These are phyloP conservation scores for Parauchenoglanis punctatus DNA, from an alignment of 2,797 vertebrate species.

Conservation along the genomic window DNA sequence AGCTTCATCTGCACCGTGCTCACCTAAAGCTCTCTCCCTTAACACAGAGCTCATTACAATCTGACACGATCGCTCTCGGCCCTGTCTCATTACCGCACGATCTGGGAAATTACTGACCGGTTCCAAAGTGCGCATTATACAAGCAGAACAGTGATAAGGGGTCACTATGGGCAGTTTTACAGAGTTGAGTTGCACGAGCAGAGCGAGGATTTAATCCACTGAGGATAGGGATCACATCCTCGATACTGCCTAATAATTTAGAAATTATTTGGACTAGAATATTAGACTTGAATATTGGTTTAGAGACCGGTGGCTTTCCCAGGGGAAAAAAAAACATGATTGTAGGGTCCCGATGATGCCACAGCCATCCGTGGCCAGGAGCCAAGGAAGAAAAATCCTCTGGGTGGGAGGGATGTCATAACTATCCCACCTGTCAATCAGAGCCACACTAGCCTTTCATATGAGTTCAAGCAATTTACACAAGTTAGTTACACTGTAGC, in stretches of 20 bases:
- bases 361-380: background rate
- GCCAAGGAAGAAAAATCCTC: background rate
- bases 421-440: background rate
- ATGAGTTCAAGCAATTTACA: background rate
- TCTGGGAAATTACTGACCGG: slow-evolving; percentile 4
- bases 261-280: background rate
- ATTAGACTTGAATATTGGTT: background rate
- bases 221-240: background rate
- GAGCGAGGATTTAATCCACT: background rate
- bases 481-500: background rate
- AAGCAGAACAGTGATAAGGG: slow-evolving; percentile 12
- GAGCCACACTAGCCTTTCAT: background rate
- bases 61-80: background rate
- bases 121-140: background rate
- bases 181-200: background rate
- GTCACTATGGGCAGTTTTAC: background rate
- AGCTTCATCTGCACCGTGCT: background rate
- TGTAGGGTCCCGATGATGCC: background rate
- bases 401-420: background rate
- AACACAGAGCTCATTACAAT: slow-evolving; percentile 24
- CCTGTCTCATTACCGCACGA: slow-evolving; percentile 2
- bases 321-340: background rate
- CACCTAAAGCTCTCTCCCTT: background rate
- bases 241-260: background rate
- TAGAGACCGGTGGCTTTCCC: background rate